Base-by-base conservation (phyloP, 2,797 vertebrate genomes). In the Champsocephalus gunnari region DNA sequence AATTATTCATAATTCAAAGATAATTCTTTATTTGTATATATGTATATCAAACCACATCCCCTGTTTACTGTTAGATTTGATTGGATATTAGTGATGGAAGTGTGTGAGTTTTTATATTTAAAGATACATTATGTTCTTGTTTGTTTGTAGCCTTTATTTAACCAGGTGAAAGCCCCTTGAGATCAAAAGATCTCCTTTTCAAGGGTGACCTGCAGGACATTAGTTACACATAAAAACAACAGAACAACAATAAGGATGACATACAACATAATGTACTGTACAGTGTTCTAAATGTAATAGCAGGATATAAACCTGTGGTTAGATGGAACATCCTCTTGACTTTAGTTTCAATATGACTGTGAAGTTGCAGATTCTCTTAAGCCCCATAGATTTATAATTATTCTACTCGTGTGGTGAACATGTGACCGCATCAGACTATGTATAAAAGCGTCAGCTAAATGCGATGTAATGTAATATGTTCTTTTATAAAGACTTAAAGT, bases 261-360 rank as follows among this genome's bases (percentile, higher is more conserved):
- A 24, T 24, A 24, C 24, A 24, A 24, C 24, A 24, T 24, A 24
- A 24, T 24, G 24, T 24, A 3, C 24, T 24, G 24, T 24, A 3
- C 24, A 24, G 24, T 2, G 24, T 24, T 24, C 34, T 38, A 8
- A 16, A 5, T n/a, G 28, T 54, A 71, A 53, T 16, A 56, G 9
- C 84, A 89, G 81, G 77, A 88, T 87, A 80, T 38, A 21, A 0
- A 53, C 12, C 28, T 75, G 73, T 74, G 78, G 62, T 79, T 74
- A 63, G 34, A 56, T 44, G 49, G 28, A 45, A 66, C 24, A 38
- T 0, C 5, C 19, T 49, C 12, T 13, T 65, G 44, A n/a, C 21
- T 58, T 72, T 55, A 17, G 75, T 87, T 89, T 89, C 84, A 66
- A 0, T 81, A 51, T 88, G 61, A 79, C 61, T 73, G 7, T 19